phyloP scores from a whole-genome alignment of 2,888 invertebrate genomes.

The Odiellus spinosus region DNA sequence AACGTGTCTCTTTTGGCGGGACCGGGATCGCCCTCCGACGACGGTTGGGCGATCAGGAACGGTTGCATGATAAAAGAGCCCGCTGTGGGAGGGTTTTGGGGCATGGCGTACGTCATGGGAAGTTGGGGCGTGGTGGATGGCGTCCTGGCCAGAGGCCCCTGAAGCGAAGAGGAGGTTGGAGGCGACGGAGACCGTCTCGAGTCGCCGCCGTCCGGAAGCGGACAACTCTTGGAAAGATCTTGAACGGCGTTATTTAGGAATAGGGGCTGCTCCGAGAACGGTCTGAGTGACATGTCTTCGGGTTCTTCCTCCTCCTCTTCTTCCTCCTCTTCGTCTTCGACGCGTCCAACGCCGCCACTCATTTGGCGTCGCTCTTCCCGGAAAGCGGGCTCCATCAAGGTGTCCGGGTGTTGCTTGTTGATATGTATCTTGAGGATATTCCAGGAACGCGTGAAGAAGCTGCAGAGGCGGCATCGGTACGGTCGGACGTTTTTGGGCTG shows the following conservation, averaged over 20 bases:
- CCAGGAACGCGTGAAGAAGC: constrained; percentile 25
- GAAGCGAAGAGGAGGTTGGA: constrained; percentile 13
- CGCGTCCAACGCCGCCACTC: not conserved
- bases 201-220: constrained; percentile 2
- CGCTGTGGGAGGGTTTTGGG: constrained; percentile 25
- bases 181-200: not conserved
- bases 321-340: not conserved
- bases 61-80: constrained; percentile 70
- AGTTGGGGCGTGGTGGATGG: constrained; percentile 21
- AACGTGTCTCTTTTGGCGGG: constrained; percentile 39
- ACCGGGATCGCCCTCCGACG: constrained; percentile 13
- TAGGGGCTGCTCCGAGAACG: constrained; percentile 6
- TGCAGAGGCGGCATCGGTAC: constrained; percentile 28
- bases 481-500: constrained; percentile 17
- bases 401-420: constrained; percentile 33
- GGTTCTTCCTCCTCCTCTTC: constrained; percentile 20
- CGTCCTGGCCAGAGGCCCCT: constrained; percentile 11
- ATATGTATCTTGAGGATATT: constrained; percentile 33
- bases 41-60: constrained; percentile 57
- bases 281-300: constrained; percentile 16
- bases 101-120: constrained; percentile 29
- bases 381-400: constrained; percentile 26
- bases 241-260: constrained; percentile 1
- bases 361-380: not conserved
- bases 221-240: not conserved